Evolutionary conservation across 2,888 invertebrate genomes (phyloP).

Genomic region (Abscondita cerata): DNA sequence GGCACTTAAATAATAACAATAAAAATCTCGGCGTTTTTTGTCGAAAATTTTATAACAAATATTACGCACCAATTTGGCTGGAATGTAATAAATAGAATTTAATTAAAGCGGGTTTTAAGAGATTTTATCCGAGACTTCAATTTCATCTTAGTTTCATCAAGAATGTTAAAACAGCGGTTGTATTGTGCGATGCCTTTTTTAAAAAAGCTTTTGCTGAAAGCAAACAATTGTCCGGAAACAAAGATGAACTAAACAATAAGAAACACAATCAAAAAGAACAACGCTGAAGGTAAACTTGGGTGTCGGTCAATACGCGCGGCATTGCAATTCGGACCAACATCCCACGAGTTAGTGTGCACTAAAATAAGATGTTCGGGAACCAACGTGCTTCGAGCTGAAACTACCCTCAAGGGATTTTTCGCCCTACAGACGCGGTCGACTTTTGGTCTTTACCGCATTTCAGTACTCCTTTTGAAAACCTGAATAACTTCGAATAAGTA

Average conservation of each 20-base stretch:
- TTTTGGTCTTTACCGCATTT: slow-evolving; percentile 35
- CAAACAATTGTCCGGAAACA: slow-evolving; percentile 35
- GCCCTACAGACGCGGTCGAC: slow-evolving; percentile 36
- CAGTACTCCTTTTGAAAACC: slow-evolving; percentile 24
- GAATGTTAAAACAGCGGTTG: slow-evolving; percentile 25
- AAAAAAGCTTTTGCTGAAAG: slow-evolving; percentile 22
- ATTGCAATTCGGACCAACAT: slow-evolving; percentile 47
- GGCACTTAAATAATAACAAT: no score
- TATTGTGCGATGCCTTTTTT: slow-evolving; percentile 9
- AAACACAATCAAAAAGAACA: slow-evolving; percentile 36
- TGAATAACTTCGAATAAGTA: slow-evolving; percentile 29
- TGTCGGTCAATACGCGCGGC: slow-evolving; percentile 43
- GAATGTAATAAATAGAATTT: slow-evolving; percentile 12
- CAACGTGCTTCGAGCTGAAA: slow-evolving; percentile 45
- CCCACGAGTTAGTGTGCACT: slow-evolving; percentile 46
- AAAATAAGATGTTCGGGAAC: slow-evolving; percentile 48
- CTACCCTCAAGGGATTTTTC: slow-evolving; percentile 39
- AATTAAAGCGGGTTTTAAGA: slow-evolving; percentile 9
- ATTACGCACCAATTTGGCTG: background rate
- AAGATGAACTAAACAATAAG: slow-evolving; percentile 32
- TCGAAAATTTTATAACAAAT: background rate
- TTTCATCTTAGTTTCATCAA: slow-evolving; percentile 23
- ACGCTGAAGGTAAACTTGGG: slow-evolving; percentile 32
- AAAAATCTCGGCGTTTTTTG: no score
- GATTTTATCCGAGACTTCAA: slow-evolving; percentile 5